phyloP scores from a whole-genome alignment of 2,113 vertebrate genomes.

The Centropristis striata region DNA sequence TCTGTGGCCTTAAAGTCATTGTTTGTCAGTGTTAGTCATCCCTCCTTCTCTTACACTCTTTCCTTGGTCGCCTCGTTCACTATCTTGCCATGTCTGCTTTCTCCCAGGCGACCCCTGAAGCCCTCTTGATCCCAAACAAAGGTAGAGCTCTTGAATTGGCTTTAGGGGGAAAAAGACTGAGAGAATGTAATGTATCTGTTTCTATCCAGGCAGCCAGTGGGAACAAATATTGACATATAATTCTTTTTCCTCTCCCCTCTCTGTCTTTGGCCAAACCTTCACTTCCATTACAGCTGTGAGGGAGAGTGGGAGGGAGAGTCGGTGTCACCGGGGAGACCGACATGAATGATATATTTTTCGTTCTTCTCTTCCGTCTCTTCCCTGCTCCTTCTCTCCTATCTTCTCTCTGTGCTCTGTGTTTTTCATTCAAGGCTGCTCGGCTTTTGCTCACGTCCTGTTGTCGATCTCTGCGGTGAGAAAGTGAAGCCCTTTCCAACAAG shows the following conservation, averaged over 20 bases:
- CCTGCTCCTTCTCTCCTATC: slow-evolving; percentile 48
- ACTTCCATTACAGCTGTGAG: slow-evolving; percentile 81
- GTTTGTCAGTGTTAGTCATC: slow-evolving; percentile 74
- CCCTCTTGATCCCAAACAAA: slow-evolving; percentile 80
- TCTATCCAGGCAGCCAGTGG: slow-evolving; percentile 78
- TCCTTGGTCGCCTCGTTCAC: slow-evolving; percentile 24
- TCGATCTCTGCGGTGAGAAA: slow-evolving; percentile 83
- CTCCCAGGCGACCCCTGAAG: slow-evolving; percentile 70
- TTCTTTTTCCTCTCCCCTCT: slow-evolving; percentile 67
- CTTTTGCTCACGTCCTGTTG: slow-evolving; percentile 54
- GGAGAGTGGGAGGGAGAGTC: slow-evolving; percentile 67
- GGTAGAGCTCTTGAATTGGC: slow-evolving; percentile 82
- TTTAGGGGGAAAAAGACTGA: slow-evolving; percentile 68
- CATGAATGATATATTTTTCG: slow-evolving; percentile 83
- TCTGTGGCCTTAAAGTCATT: slow-evolving; percentile 64
- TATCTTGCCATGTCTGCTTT: slow-evolving; percentile 56
- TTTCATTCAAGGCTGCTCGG: slow-evolving; percentile 24
- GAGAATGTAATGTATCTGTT: slow-evolving; percentile 86
- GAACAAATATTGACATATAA: slow-evolving; percentile 89
- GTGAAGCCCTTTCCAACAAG: slow-evolving; percentile 86
- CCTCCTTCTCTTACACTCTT: slow-evolving; percentile 29
- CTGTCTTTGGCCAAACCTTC: slow-evolving; percentile 65
- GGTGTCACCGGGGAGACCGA: slow-evolving; percentile 81
- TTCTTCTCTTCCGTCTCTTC: slow-evolving; percentile 37
- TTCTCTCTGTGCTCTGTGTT: slow-evolving; percentile 1